These are phyloP conservation scores for Lycophotia porphyrea DNA, from an alignment of 2,888 invertebrate genomes.

Conservation along the genomic window DNA sequence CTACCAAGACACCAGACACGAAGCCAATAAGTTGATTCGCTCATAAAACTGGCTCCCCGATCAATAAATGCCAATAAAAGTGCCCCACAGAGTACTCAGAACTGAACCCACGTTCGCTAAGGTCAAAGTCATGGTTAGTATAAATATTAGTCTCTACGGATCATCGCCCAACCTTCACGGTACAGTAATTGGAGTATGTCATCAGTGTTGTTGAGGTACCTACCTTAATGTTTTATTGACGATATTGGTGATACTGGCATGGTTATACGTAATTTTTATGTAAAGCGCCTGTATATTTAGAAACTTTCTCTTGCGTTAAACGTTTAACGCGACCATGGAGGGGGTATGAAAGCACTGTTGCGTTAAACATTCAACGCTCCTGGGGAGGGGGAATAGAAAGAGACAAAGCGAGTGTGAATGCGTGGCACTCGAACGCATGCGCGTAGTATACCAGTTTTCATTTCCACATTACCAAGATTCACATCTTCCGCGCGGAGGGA, in stretches of 20 bases:
- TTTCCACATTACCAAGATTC: no score
- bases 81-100: constrained; percentile 25
- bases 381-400: no score
- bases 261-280: neutral
- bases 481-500: no score
- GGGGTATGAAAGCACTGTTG: no score
- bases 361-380: no score
- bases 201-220: constrained; percentile 30
- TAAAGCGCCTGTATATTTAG: neutral
- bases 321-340: no score
- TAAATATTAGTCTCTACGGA: constrained; percentile 54
- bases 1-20: constrained; percentile 22
- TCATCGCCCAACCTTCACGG: constrained; percentile 53
- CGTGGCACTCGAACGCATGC: no score
- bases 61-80: constrained; percentile 57
- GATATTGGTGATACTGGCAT: constrained; percentile 5
- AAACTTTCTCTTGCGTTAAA: neutral
- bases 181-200: constrained; percentile 38
- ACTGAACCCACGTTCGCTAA: constrained; percentile 35
- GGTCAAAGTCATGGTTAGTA: constrained; percentile 51
- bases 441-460: no score
- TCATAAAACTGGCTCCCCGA: constrained; percentile 44
- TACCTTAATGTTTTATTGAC: neutral
- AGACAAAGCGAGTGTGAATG: no score
- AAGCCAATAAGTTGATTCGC: constrained; percentile 50